These are phyloP conservation scores for Neolamprologus longior DNA, from an alignment of 2,113 vertebrate species.

Conservation along the genomic window DNA sequence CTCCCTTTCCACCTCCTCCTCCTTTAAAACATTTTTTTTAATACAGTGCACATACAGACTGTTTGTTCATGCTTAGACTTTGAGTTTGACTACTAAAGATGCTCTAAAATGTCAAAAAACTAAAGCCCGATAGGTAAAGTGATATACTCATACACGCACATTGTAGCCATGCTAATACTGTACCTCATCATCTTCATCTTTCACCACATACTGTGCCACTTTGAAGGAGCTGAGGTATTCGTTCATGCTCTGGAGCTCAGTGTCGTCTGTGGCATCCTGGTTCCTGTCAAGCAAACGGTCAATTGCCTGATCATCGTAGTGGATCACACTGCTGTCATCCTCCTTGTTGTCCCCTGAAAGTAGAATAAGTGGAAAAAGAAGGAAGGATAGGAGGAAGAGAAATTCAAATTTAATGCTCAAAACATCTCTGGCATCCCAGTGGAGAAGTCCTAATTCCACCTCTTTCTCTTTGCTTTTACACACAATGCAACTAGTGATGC, in stretches of 20 bases:
- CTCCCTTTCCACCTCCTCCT: conserved; percentile 95
- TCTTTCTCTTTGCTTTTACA: background rate
- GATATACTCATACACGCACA: background rate
- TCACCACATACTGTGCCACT: conserved; percentile 96
- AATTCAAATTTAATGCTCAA: background rate
- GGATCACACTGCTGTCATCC: conserved; percentile 95
- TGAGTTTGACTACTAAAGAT: background rate
- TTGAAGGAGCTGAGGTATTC: conserved; percentile 98
- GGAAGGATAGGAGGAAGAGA: background rate
- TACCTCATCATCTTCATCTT: conserved; percentile 95
- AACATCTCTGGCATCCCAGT: background rate
- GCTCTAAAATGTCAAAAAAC: background rate
- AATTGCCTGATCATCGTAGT: conserved; percentile 95
- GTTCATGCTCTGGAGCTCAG: conserved; percentile 97
- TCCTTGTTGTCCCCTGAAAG: conserved; percentile 88
- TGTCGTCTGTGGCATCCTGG: conserved; percentile 92
- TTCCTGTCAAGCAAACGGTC: conserved; percentile 88
- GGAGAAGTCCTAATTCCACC: background rate
- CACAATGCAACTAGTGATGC: background rate
- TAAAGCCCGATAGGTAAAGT: background rate
- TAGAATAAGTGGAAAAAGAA: background rate
- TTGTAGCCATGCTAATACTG: conserved; percentile 26
- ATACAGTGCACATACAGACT: background rate
- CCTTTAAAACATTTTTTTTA: conserved; percentile 54
- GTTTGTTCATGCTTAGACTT: background rate